phyloP scores from a whole-genome alignment of 2,888 invertebrate species.

The Dinocampus coccinellae region DNA sequence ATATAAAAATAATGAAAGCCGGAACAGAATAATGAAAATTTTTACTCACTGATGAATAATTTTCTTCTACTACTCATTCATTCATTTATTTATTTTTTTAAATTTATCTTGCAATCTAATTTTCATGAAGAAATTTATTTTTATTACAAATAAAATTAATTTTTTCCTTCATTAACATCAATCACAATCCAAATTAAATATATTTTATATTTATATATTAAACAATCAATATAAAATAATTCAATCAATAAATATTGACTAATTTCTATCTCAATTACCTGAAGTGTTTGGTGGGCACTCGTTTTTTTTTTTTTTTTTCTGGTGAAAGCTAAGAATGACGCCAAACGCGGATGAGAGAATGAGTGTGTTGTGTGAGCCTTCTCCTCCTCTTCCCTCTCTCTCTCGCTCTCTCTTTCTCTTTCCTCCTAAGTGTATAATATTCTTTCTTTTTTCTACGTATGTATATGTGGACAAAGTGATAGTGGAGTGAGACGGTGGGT shows the following conservation, averaged over 20 bases:
- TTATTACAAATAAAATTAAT: no score
- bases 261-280: not conserved
- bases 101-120: no score
- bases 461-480: not conserved
- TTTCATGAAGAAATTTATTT: no score
- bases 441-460: not conserved
- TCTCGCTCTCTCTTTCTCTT: no score
- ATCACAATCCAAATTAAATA: no score
- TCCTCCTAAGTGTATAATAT: no score
- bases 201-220: no score
- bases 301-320: constrained; percentile 48
- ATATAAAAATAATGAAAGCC: no score
- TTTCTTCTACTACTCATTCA: no score
- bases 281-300: not conserved
- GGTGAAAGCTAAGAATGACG: constrained; percentile 53
- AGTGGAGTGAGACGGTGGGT: constrained; percentile 34
- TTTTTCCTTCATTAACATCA: no score
- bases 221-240: not conserved
- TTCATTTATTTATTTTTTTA: no score
- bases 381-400: no score
- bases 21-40: not conserved
- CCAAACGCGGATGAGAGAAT: constrained; percentile 13
- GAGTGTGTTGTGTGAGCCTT: constrained; percentile 25
- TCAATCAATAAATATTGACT: not conserved
- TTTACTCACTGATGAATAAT: not conserved